Evolutionary conservation across 2,797 vertebrate genomes (phyloP).

Genomic region (Philypnodon macrostomus): DNA sequence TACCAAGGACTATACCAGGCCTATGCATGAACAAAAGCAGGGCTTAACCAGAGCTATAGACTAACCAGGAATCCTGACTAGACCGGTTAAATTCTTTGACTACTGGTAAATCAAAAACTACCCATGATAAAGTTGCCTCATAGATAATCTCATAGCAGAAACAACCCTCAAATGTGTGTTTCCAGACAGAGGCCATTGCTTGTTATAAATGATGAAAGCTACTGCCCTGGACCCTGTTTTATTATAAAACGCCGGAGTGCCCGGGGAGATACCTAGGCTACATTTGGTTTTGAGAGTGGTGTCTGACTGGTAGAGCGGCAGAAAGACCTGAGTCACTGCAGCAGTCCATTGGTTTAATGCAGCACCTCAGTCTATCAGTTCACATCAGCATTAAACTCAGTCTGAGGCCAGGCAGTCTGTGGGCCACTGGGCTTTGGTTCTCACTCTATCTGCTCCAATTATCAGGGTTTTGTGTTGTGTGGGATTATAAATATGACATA

Average conservation of each 20-base stretch:
- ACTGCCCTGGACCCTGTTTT: constrained; percentile 37
- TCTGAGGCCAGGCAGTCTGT: constrained; percentile 31
- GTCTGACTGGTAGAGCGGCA: too few species aligned
- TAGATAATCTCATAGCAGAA: not conserved
- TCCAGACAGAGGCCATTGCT: constrained; percentile 21
- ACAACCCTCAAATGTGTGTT: constrained; percentile 24
- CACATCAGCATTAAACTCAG: constrained; percentile 61
- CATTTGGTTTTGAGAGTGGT: constrained; percentile 47
- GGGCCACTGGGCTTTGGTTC: constrained; percentile 27
- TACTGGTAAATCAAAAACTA: too few species aligned
- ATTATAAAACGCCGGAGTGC: constrained; percentile 49
- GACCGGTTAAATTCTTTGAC: too few species aligned
- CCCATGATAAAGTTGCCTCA: not conserved
- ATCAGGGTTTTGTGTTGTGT: too few species aligned
- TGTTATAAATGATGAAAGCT: constrained; percentile 59
- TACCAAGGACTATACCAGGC: too few species aligned
- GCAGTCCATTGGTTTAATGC: constrained; percentile 57
- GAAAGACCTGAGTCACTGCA: constrained; percentile 54
- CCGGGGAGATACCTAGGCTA: constrained; percentile 66
- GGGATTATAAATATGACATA: too few species aligned
- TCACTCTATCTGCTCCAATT: constrained; percentile 33
- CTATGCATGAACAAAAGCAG: too few species aligned
- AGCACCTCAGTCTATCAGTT: constrained; percentile 63
- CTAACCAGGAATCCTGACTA: too few species aligned
- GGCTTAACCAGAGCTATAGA: too few species aligned